Percentiles rank a stretch among this genome's conserved stretches.
phyloP scores from a whole-genome alignment of 2,888 invertebrate genomes.

The Leptopilina syphax region DNA sequence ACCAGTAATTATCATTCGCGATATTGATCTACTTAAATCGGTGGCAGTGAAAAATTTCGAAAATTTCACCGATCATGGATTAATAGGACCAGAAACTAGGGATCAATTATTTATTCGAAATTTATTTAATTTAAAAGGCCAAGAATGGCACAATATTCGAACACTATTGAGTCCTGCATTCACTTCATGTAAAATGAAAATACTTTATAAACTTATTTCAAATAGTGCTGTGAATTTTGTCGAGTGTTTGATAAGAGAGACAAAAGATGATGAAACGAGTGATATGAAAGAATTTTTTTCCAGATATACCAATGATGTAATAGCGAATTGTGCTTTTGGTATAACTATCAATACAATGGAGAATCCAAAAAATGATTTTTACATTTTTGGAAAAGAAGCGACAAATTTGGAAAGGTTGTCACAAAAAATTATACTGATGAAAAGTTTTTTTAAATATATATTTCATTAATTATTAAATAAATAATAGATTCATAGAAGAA shows the following conservation, averaged over 20 bases:
- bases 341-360: constrained; percentile 70
- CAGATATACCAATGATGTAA: constrained; percentile 75
- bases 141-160: constrained; percentile 78
- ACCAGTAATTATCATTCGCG: constrained; percentile 65
- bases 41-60: constrained; percentile 68
- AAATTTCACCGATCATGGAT: constrained; percentile 65
- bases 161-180: constrained; percentile 79
- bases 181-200: constrained; percentile 69
- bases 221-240: constrained; percentile 58
- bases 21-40: constrained; percentile 68
- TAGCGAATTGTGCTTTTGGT: constrained; percentile 77
- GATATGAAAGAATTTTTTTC: constrained; percentile 75
- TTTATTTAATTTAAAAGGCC: constrained; percentile 67
- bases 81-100: constrained; percentile 51
- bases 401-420: constrained; percentile 50
- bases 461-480: too few species aligned
- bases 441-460: constrained; percentile 14
- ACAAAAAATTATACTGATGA: constrained; percentile 54
- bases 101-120: constrained; percentile 62
- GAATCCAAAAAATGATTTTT: constrained; percentile 71
- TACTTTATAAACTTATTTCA: constrained; percentile 57
- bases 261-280: constrained; percentile 54
- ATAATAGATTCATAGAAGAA: too few species aligned
- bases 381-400: constrained; percentile 62
- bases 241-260: constrained; percentile 46